phyloP scores from a whole-genome alignment of 2,888 invertebrate species.

The Lithophane socia region DNA sequence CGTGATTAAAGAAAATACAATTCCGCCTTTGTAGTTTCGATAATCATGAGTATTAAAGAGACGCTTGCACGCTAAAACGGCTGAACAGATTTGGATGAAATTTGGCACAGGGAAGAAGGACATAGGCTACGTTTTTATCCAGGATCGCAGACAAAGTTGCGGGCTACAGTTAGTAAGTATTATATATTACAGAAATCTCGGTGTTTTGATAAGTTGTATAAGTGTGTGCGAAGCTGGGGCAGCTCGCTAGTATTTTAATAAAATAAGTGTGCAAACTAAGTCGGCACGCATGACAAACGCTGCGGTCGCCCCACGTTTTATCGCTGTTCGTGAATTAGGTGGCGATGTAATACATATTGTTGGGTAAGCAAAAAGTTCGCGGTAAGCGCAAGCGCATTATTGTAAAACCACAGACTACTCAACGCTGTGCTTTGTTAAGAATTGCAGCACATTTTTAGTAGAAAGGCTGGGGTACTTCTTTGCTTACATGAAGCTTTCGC shows the following conservation, averaged over 20 bases:
- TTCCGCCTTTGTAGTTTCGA: not conserved
- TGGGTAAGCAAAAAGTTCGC: slow-evolving; percentile 57
- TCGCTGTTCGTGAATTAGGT: slow-evolving; percentile 65
- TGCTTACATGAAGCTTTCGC: not conserved
- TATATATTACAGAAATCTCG: no score
- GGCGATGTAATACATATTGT: slow-evolving; percentile 66
- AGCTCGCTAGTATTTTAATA: not conserved
- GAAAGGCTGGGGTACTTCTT: not conserved
- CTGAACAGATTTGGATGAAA: no score
- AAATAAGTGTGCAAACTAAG: slow-evolving; percentile 9
- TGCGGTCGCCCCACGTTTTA: slow-evolving; percentile 58
- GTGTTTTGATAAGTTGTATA: no score
- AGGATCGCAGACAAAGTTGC: no score
- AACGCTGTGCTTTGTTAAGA: slow-evolving; percentile 19
- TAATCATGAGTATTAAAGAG: not conserved
- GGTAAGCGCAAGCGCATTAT: slow-evolving; percentile 52
- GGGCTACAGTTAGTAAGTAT: no score
- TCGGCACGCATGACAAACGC: slow-evolving; percentile 33
- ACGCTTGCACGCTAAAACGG: no score
- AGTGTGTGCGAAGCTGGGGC: no score
- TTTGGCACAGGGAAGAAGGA: no score
- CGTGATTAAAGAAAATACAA: not conserved
- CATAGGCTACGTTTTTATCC: no score
- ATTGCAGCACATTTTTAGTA: slow-evolving; percentile 9
- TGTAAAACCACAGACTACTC: slow-evolving; percentile 38